These are phyloP conservation scores for Saccostrea cuccullata DNA, from an alignment of 1,140 invertebrate genomes.

Conservation along the genomic window DNA sequence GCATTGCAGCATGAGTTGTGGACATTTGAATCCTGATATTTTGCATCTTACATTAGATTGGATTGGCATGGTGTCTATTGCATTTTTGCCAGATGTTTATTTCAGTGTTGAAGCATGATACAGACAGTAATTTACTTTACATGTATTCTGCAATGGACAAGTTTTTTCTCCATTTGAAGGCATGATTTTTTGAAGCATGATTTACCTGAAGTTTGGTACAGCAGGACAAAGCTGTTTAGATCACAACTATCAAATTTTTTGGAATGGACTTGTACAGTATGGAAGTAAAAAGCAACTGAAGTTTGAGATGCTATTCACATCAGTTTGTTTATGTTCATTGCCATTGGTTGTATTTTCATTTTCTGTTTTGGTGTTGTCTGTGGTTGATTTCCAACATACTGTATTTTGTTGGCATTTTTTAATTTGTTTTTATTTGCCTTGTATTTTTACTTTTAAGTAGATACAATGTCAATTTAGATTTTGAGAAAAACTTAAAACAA, in stretches of 20 bases:
- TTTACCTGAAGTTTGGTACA: not conserved
- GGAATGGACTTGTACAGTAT: too few species aligned
- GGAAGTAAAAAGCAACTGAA: too few species aligned
- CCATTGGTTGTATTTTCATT: too few species aligned
- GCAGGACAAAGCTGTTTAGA: not conserved
- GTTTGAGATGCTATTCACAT: too few species aligned
- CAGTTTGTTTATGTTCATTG: too few species aligned
- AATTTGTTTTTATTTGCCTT: too few species aligned
- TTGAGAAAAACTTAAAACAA: too few species aligned
- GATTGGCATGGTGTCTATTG: not conserved
- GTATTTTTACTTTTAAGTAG: too few species aligned
- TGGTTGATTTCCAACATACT: too few species aligned
- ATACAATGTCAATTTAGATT: too few species aligned
- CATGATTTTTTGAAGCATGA: not conserved
- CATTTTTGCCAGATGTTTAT: not conserved
- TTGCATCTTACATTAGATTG: not conserved
- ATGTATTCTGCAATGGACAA: not conserved
- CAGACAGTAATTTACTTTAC: not conserved
- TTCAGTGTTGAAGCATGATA: not conserved
- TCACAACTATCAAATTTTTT: not conserved
- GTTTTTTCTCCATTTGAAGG: not conserved
- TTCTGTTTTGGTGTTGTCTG: too few species aligned
- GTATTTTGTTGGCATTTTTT: too few species aligned
- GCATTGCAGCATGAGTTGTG: slow-evolving; percentile 34
- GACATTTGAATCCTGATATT: not conserved